Base-by-base conservation (phyloP, 2,797 vertebrate genomes). In the Ctenopoma multispine region DNA sequence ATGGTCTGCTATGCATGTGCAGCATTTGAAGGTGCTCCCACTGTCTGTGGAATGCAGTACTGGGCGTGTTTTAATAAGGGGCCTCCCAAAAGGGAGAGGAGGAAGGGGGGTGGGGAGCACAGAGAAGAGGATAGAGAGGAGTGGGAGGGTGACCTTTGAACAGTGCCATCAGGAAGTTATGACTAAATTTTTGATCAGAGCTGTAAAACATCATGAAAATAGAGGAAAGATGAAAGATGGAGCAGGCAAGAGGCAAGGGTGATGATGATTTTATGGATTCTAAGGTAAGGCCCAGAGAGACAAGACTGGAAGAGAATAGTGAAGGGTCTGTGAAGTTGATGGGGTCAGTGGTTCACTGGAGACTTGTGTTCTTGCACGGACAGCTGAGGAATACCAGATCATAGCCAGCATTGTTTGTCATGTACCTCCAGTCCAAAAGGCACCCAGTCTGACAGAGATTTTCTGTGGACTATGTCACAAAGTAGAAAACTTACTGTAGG, bases 101-200 rank as follows among this genome's bases (percentile, higher is more conserved):
- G 82, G 83, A 72, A 87, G 79, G 40, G 82, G 79, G 82, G 79
- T 46, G 66, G 80, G 80, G 66, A 77, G 67, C 72, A 46, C 48
- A 71, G 48, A 70, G 64, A 66, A 38, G 72, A 36, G 67, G 59
- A 43, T 4, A 58, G 47, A 18, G 51, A 51, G 48, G 67, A 63
- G 65, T 69, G 24, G 83, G 75, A 76, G 27, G 29, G 1, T 91
- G 91, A 93, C 92, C 90, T 93, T 92, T 93, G 81, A 88, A 86
- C 87, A 89, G 78, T 61, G 64, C 79, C 79, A 87, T 91, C 91
- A 92, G 90, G 92, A 94, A 92, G 89, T 92, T 92, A 91, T 92
- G 92, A 93, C 89, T 94, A 87, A 91, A 87, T 94, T 93, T 89
- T 92, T 80, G 88, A 57, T 75, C 38, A 63, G 63, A 60, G 76